Evolutionary conservation across 2,888 invertebrate species (phyloP), one percentile per base, ranked within the genome.

Genomic region (Lasioglossum lativentre): DNA sequence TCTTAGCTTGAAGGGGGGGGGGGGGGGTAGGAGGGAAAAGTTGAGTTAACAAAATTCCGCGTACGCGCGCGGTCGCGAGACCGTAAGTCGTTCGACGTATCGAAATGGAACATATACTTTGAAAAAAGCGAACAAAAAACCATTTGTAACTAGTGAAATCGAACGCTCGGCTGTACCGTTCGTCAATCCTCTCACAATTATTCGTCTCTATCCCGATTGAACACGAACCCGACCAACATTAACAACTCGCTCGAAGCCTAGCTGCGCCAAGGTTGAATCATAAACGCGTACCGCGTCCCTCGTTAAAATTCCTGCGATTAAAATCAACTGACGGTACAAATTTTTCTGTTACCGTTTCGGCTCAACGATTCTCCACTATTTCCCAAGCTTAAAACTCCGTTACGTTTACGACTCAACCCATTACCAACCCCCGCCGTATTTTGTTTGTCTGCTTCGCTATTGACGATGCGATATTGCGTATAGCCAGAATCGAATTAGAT

Each of bases 61-160:
- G 68, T 34, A 45, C n/a, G 6, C 23, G 6, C 23, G 68, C 38
- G 68, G 38, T 40, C 40, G 1, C n/a, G 70, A 40, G n/a, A 70
- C 70, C 70, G 70, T n/a, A 14, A n/a, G 45, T 45, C 19, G 40
- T 52, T 27, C 38, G 38, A 77, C 5, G 47, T 77, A 30, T 52
- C 52, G 38, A 68, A 68, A 38, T 47, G 77, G 68, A 45, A 74
- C 40, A 40, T 70, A 77, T 30, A 52, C 52, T 19, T 77, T 70
- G 16, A 40, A 70, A 40, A 70, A 70, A 70, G 56, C 56, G 59
- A 73, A 73, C 73, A 56, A n/a, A 40, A n/a, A 59, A 75, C 19
- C 34, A 75, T 70, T 68, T 23, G 40, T 70, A 70, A n/a, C 59
- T 42, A 47, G 72, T 40, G 38, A n/a, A 52, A 56, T 74, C 56